Percentiles rank a stretch among this genome's conserved stretches.
phyloP scores from a whole-genome alignment of 2,888 invertebrate species.

The Pammene aurita region DNA sequence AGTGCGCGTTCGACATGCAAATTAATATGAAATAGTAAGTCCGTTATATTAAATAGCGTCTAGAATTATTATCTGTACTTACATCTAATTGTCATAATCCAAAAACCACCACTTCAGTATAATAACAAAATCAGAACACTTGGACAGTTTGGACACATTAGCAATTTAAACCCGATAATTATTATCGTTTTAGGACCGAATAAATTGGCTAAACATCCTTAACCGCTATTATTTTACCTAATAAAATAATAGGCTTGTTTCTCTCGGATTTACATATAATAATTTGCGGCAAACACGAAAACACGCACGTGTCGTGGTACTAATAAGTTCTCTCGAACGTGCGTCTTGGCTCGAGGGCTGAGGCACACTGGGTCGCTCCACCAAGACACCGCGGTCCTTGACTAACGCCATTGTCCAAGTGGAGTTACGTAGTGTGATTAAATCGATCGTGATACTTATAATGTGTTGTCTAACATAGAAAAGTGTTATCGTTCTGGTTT shows the following conservation, averaged over 20 bases:
- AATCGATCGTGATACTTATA: slow-evolving; percentile 23
- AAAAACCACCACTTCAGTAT: slow-evolving; percentile 4
- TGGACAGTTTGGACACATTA: slow-evolving; percentile 24
- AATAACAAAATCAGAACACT: not conserved
- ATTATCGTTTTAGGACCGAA: not conserved
- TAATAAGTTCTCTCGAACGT: slow-evolving; percentile 45
- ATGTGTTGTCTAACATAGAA: slow-evolving; percentile 12
- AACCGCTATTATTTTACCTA: slow-evolving; percentile 3
- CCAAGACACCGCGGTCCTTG: slow-evolving; percentile 55
- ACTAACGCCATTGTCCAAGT: slow-evolving; percentile 31
- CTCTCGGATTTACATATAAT: not conserved
- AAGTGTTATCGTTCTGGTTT: slow-evolving; percentile 12
- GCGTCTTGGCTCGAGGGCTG: slow-evolving; percentile 48
- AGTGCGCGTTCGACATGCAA: no score
- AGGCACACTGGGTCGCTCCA: slow-evolving; percentile 55
- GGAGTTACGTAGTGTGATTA: slow-evolving; percentile 32
- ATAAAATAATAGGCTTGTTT: slow-evolving; percentile 4
- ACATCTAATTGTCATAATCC: slow-evolving; percentile 29
- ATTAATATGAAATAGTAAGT: no score
- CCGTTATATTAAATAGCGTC: no score
- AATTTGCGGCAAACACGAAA: slow-evolving; percentile 9
- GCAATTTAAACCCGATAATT: not conserved
- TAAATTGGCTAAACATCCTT: slow-evolving; percentile 8
- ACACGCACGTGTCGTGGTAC: slow-evolving; percentile 32
- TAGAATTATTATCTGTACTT: slow-evolving; percentile 1